Conservation (phyloP, 2,888 invertebrate genomes). For the Cryptophagus acutangulus region DNA sequence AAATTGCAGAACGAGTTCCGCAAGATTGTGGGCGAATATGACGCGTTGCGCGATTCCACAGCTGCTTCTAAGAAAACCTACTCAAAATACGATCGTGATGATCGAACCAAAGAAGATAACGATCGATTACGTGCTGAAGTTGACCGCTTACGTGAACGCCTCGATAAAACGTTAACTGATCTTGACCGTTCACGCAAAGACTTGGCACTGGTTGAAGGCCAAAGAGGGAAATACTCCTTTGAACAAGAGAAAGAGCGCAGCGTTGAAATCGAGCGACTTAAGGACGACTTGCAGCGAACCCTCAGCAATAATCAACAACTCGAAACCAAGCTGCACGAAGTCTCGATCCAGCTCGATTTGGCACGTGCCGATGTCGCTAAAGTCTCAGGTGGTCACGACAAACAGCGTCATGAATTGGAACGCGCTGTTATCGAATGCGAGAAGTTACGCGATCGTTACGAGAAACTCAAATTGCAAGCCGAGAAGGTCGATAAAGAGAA, state of each 20-base stretch:
- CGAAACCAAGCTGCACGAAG: constrained; percentile 72
- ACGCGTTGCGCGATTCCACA: constrained; percentile 74
- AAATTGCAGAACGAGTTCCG: constrained; percentile 76
- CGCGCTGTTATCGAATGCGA: constrained; percentile 84
- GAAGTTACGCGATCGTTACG: constrained; percentile 80
- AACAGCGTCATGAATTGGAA: constrained; percentile 74
- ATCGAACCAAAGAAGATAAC: constrained; percentile 68
- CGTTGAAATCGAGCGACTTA: constrained; percentile 66
- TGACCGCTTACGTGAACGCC: constrained; percentile 71
- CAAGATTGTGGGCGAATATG: constrained; percentile 73
- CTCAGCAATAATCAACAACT: constrained; percentile 62
- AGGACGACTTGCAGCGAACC: constrained; percentile 67
- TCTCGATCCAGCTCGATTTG: constrained; percentile 74
- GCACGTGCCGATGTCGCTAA: constrained; percentile 75
- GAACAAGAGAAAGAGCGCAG: constrained; percentile 62
- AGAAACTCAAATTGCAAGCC: constrained; percentile 70
- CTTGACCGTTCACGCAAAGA: constrained; percentile 73
- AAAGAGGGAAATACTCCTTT: constrained; percentile 74
- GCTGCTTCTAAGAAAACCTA: constrained; percentile 61
- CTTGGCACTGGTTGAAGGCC: constrained; percentile 69
- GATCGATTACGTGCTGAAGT: constrained; percentile 74
- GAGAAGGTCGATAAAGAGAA: constrained; percentile 72
- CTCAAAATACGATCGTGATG: constrained; percentile 70
- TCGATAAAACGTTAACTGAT: constrained; percentile 77
- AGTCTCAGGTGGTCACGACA: constrained; percentile 68